Base-by-base conservation (phyloP, 2,113 vertebrate species). In the Salvelinus alpinus region DNA sequence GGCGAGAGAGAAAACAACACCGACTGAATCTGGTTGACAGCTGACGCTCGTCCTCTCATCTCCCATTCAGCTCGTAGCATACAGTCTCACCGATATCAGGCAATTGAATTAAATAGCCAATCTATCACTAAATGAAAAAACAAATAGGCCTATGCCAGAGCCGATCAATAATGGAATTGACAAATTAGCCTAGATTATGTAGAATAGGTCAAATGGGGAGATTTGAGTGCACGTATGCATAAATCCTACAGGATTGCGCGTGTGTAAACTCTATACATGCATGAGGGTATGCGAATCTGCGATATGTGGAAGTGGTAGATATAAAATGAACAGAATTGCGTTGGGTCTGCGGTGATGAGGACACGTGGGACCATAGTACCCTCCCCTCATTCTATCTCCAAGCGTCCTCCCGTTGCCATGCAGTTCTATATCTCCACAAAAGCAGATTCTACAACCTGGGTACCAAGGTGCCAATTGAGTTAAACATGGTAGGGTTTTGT, bases 361-460 rank as follows among this genome's bases (percentile, higher is more conserved):
- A 84, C 88, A 92, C 91, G 91, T 92, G 88, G 90, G 89, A 81
- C 77, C 64, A 71, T 67, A 80, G 88, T 78, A 84, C 83, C 91
- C 91, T 87, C 91, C 90, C 89, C 90, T 80, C 82, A 82, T 62
- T 62, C 81, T 75, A 54, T 73, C 57, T 77, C 83, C 64, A 85
- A 64, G 65, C 72, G 54, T 75, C 78, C 86, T 84, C 82, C 79
- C 59, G 91, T 90, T 90, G 89, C 87, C 89, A 90, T 84, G 88
- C 88, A 89, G 90, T 79, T 78, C 85, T 74, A 0, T 18, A 44
- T 9, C 60, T 60, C 73, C 70, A 65, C 73, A 64, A 16, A 70
- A 84, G 22, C 62, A 6, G 27, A 87, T 88, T 83, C 81, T 80
- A 86, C 88, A 84, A 73, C 24, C 64, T 71, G 74, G 57, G 6